Evolutionary conservation across 2,113 vertebrate genomes (phyloP), one percentile per base, ranked within the genome.

Genomic region (Azemiops feae): DNA sequence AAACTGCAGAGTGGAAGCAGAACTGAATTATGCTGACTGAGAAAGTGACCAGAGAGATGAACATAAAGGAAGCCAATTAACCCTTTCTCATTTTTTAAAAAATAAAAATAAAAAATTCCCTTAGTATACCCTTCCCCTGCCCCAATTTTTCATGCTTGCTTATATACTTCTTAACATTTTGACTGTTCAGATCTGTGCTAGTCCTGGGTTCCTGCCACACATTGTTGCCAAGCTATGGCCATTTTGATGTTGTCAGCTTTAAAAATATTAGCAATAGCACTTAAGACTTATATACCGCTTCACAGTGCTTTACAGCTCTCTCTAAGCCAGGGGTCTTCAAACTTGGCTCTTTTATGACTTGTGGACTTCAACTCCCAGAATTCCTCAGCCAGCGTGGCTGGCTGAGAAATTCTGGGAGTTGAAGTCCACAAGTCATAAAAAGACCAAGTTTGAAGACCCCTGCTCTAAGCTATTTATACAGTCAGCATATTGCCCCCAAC

Each of bases 1-100:
- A 93, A 96, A 96, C 95, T 95, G 89, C 95, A 96, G 96, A 97
- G 95, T 95, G 96, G 96, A 93, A 97, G 97, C 95, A 92, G 92
- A 96, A 97, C 50, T 96, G 95, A 97, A 96, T 93, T 97, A 95
- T 92, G 93, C 96, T 96, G 95, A 92, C 91, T 39, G 88, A 95
- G 96, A 96, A 96, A 92, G 88, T 45, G 94, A 89, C 94, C 95
- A 92, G 89, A 91, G 94, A 91, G 95, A 96, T 94, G 10, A 96
- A 89, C 91, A 39, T 58, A 43, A 93, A 94, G 88, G 74, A 86
- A 50, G 2, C 96, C 96, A 94, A 95, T 94, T 95, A 96, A 96
- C 64, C 94, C 95, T 92, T 47, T 92, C 91, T 87, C 91, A 94
- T 10, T 93, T 94, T 93, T 88, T 8, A 57, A n/a, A 69, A 39